Percentiles rank a stretch among this genome's conserved stretches.
phyloP scores from a whole-genome alignment of 2,888 invertebrate genomes.

The Phytoseiulus persimilis region DNA sequence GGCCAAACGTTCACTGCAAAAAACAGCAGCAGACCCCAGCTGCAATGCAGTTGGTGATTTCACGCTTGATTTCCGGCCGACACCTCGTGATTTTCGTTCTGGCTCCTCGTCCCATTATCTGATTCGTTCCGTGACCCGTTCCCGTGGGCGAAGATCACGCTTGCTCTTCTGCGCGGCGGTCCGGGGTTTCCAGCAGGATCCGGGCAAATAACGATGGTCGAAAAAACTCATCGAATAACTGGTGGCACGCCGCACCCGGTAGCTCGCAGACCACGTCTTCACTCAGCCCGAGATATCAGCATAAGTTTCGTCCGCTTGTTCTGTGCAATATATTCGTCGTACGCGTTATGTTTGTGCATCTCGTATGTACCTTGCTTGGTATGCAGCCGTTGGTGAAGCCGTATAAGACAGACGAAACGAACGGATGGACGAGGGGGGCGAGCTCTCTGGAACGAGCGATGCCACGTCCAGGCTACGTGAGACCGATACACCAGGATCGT shows the following conservation, averaged over 20 bases:
- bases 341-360: not conserved
- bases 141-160: no score
- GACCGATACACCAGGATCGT: not conserved
- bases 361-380: constrained; percentile 5
- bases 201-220: not conserved
- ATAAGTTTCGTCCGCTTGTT: not conserved
- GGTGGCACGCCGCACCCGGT: not conserved
- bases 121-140: not conserved
- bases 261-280: not conserved
- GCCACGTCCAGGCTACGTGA: not conserved
- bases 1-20: not conserved
- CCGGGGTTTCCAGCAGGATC: not conserved
- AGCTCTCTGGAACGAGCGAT: not conserved
- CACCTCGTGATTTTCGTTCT: not conserved
- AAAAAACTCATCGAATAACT: not conserved
- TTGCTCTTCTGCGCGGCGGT: not conserved
- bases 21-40: not conserved
- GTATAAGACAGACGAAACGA: not conserved
- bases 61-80: not conserved
- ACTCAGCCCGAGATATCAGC: not conserved
- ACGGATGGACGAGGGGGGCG: not conserved
- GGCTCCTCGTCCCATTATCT: not conserved
- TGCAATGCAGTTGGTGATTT: not conserved
- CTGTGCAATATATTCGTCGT: not conserved
- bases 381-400: not conserved